Conservation (phyloP, 2,113 vertebrate species). For the Solea solea region DNA sequence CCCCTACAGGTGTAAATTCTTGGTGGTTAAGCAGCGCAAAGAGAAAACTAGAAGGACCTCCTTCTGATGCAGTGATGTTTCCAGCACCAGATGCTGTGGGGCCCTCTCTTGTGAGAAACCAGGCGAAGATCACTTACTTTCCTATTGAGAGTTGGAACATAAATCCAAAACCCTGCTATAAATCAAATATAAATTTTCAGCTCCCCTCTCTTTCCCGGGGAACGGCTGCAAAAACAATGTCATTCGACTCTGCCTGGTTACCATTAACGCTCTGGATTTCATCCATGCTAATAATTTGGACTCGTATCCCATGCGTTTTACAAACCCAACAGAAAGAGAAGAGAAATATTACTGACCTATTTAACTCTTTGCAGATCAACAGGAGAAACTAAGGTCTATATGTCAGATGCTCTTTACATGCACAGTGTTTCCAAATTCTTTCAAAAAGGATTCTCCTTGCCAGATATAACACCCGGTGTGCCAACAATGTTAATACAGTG, state of each 20-base stretch:
- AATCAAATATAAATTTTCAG: constrained; percentile 81
- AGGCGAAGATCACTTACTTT: constrained; percentile 73
- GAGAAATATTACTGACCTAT: constrained; percentile 74
- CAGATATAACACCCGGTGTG: constrained; percentile 73
- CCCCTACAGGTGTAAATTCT: constrained; percentile 78
- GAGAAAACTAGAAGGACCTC: constrained; percentile 49
- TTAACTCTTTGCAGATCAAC: constrained; percentile 70
- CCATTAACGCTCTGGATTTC: constrained; percentile 74
- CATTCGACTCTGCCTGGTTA: constrained; percentile 75
- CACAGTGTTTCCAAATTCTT: constrained; percentile 54
- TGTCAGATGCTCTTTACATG: constrained; percentile 65
- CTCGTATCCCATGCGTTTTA: constrained; percentile 64
- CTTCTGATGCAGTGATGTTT: constrained; percentile 73
- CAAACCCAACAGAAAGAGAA: constrained; percentile 60
- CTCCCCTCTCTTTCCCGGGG: constrained; percentile 69
- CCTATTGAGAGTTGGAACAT: constrained; percentile 72
- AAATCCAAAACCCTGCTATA: constrained; percentile 78
- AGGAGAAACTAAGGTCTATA: constrained; percentile 65
- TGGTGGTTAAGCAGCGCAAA: constrained; percentile 58
- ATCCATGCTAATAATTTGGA: constrained; percentile 74
- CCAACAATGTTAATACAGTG: constrained; percentile 66
- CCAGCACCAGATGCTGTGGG: constrained; percentile 74
- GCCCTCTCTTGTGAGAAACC: constrained; percentile 62
- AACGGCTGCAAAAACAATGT: constrained; percentile 81
- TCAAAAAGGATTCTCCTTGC: constrained; percentile 63